Evolutionary conservation across 2,888 invertebrate genomes (phyloP).

Genomic region (Acronicta aceris): DNA sequence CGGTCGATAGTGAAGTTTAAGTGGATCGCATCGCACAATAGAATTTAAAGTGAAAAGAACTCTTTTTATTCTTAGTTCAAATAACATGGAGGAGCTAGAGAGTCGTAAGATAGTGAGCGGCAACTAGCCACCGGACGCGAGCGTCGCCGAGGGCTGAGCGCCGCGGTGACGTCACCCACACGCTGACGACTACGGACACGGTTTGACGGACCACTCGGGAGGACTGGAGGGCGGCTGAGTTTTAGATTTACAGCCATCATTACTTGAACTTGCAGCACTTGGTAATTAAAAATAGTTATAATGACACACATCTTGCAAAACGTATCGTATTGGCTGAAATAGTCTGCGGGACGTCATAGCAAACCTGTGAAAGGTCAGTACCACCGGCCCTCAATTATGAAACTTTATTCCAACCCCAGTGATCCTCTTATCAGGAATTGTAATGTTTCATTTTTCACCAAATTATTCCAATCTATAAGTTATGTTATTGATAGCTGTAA

Average conservation of each 20-base stretch:
- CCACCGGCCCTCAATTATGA: too few relatives aligned
- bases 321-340: too few relatives aligned
- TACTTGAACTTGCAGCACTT: neutral
- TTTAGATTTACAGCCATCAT: constrained; percentile 10
- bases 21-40: neutral
- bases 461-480: too few relatives aligned
- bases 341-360: too few relatives aligned
- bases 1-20: neutral
- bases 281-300: too few relatives aligned
- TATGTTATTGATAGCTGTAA: constrained; percentile 14
- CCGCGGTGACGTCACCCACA: constrained; percentile 54
- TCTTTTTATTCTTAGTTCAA: constrained; percentile 69
- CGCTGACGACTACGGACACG: constrained; percentile 23
- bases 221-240: constrained; percentile 9
- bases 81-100: constrained; percentile 87
- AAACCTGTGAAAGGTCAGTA: too few relatives aligned
- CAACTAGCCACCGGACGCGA: constrained; percentile 76
- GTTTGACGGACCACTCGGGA: constrained; percentile 28
- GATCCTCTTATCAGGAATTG: too few relatives aligned
- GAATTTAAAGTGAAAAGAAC: neutral
- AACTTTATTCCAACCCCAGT: too few relatives aligned
- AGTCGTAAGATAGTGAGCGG: constrained; percentile 87
- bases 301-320: too few relatives aligned
- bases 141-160: constrained; percentile 54
- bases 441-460: neutral